Evolutionary conservation across 35 echinoderm and acorn worm genomes (phyloP).

Genomic region (Lytechinus variegatus): DNA sequence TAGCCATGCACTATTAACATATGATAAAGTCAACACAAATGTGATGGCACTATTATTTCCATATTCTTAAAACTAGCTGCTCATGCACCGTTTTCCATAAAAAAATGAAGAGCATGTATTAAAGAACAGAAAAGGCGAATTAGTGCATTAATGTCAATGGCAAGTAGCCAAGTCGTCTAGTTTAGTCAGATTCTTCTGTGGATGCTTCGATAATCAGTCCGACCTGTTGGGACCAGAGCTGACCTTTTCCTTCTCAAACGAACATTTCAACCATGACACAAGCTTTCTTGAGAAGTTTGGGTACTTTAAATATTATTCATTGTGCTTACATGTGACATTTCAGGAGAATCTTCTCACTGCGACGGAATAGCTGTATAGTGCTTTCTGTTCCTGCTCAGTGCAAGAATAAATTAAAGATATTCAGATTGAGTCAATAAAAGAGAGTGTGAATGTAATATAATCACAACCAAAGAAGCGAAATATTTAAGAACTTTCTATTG

Average conservation of each 20-base stretch:
- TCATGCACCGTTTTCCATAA: background rate
- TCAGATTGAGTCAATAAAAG: no score
- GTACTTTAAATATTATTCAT: conserved; percentile 15
- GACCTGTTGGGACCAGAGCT: background rate
- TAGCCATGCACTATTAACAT: no score
- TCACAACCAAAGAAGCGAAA: no score
- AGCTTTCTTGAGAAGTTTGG: background rate
- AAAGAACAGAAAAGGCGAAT: background rate
- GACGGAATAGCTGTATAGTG: no score
- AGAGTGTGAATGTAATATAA: no score
- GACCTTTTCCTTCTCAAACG: conserved; percentile 1
- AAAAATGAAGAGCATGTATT: background rate
- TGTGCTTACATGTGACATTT: background rate
- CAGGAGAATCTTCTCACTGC: background rate
- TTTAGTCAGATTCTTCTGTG: background rate
- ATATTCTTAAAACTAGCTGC: background rate
- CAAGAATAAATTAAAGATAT: no score
- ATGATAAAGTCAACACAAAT: no score
- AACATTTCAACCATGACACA: background rate
- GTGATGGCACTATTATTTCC: background rate
- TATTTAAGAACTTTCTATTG: no score
- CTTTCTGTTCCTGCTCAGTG: no score
- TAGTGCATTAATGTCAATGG: background rate
- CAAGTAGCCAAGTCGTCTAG: background rate
- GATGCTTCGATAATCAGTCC: conserved; percentile 6